A percentile compares a stretch with the other conserved stretches of the same genome.
Evolutionary conservation across 2,113 vertebrate genomes (phyloP).

Genomic region (Nycticorax nycticorax): DNA sequence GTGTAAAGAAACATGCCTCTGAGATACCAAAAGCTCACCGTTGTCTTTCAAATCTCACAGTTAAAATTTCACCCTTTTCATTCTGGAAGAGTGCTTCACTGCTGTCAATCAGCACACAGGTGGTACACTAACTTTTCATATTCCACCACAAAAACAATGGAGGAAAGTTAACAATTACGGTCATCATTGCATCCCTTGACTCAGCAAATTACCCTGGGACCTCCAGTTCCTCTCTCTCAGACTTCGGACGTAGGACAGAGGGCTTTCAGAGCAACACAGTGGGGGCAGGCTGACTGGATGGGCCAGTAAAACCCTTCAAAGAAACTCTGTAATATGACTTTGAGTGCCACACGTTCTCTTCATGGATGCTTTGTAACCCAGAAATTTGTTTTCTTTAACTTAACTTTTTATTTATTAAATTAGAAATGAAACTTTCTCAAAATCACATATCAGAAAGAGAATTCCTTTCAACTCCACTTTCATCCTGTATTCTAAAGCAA

Average conservation of each 20-base stretch:
- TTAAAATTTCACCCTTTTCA: not conserved
- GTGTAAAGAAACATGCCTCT: not conserved
- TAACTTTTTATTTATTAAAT: not conserved
- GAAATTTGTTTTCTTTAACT: not conserved
- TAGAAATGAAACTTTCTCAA: not conserved
- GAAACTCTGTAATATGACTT: not conserved
- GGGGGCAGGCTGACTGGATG: not conserved
- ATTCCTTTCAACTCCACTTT: not conserved
- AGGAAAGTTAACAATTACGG: conserved; percentile 28
- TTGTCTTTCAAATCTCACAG: not conserved
- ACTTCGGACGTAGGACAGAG: not conserved
- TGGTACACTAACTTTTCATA: not conserved
- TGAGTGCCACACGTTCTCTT: not conserved
- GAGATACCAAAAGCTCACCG: not conserved
- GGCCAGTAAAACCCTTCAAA: not conserved
- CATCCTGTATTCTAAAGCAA: not conserved
- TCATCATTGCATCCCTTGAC: not conserved
- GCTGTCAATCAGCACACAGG: conserved; percentile 1
- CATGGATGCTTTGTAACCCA: not conserved
- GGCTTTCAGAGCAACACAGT: not conserved
- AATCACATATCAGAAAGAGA: not conserved
- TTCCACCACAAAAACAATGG: not conserved
- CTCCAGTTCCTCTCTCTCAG: not conserved
- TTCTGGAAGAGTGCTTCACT: not conserved
- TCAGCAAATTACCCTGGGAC: not conserved